Evolutionary conservation across 2,888 invertebrate species (phyloP).

Genomic region (Portevinia maculata): DNA sequence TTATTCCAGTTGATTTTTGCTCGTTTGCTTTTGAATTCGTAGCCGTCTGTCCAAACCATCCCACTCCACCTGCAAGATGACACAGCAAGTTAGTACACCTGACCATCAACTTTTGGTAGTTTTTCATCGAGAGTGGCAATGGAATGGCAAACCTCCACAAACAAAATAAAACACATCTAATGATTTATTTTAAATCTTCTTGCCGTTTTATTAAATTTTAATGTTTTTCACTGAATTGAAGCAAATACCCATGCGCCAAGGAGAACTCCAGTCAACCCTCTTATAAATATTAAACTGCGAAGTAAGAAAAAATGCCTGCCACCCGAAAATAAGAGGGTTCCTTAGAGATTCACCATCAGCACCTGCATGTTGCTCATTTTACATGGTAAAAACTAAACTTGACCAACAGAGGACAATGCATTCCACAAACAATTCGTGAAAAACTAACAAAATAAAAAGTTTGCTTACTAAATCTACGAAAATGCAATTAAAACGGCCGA

Average conservation of each 20-base stretch:
- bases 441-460: conserved; percentile 74
- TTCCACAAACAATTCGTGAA: conserved; percentile 75
- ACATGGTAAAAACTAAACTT: conserved; percentile 71
- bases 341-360: background rate
- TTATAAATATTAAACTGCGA: conserved; percentile 5
- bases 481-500: conserved; percentile 64
- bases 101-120: conserved; percentile 31
- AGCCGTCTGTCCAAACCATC: conserved; percentile 40
- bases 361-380: conserved; percentile 48
- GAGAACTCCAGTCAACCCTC: background rate
- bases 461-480: conserved; percentile 41
- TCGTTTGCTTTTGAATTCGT: background rate
- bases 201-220: conserved; percentile 63
- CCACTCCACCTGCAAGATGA: conserved; percentile 59
- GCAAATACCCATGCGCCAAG: conserved; percentile 11
- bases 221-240: conserved; percentile 60
- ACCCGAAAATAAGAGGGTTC: background rate
- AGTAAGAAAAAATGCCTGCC: conserved; percentile 56
- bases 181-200: conserved; percentile 24
- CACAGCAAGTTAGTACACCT: conserved; percentile 22
- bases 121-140: conserved; percentile 60
- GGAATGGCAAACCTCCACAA: conserved; percentile 49
- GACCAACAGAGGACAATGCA: conserved; percentile 71
- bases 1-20: background rate
- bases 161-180: conserved; percentile 28